A percentile compares a stretch with the other conserved stretches of the same genome.
Conservation (phyloP, 2,888 invertebrate species). For the Operophtera brumata region DNA sequence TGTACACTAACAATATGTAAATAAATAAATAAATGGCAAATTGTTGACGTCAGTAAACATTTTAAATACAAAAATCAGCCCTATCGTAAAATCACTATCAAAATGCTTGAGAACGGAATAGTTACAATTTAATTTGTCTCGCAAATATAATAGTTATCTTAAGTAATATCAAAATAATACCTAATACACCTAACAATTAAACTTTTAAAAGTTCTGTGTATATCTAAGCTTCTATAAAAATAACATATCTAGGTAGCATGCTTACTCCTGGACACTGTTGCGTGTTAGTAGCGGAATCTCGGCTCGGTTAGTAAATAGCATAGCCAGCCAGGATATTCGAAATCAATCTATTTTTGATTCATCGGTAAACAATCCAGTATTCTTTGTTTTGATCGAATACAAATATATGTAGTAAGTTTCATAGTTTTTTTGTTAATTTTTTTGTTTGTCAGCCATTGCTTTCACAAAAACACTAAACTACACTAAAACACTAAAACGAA, state of each 20-base stretch:
- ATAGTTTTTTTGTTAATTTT: too few species aligned
- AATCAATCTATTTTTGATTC: too few species aligned
- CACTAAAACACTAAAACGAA: too few species aligned
- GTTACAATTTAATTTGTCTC: constrained; percentile 17
- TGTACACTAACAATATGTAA: neutral
- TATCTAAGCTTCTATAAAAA: constrained; percentile 26
- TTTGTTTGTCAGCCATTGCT: too few species aligned
- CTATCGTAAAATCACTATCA: constrained; percentile 24
- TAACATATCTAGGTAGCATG: constrained; percentile 22
- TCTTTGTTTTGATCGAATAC: too few species aligned
- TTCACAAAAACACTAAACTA: too few species aligned
- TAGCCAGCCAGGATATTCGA: too few species aligned
- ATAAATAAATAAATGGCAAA: neutral
- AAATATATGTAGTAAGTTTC: too few species aligned
- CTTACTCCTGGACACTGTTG: constrained; percentile 19
- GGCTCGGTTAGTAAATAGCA: constrained; percentile 19
- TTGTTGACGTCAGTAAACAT: constrained; percentile 6
- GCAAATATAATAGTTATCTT: constrained; percentile 9
- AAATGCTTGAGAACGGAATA: constrained; percentile 28
- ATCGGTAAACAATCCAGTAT: too few species aligned
- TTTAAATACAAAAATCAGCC: constrained; percentile 20
- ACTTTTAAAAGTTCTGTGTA: constrained; percentile 6
- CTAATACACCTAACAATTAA: constrained; percentile 13
- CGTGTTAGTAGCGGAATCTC: constrained; percentile 16
- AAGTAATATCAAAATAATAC: constrained; percentile 16